A percentile compares a stretch with the other conserved stretches of the same genome.
Evolutionary conservation across 2,797 vertebrate genomes (phyloP).

Genomic region (Fratercula arctica): DNA sequence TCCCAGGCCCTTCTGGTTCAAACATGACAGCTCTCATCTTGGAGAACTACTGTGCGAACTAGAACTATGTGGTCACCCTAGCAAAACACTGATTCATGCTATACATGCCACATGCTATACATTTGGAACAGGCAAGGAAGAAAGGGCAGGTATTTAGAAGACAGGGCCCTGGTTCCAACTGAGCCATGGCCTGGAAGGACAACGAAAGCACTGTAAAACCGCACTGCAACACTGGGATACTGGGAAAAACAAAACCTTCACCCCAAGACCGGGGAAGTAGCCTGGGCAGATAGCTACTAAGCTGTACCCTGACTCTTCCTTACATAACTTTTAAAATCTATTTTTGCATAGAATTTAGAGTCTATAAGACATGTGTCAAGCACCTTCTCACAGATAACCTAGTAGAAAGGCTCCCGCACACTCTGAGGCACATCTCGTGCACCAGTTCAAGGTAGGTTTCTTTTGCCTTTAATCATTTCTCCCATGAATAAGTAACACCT

Average conservation of each 20-base stretch:
- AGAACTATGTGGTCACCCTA: not conserved
- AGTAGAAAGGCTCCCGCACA: not conserved
- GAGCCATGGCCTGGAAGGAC: not conserved
- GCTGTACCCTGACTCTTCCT: not conserved
- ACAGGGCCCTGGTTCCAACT: not conserved
- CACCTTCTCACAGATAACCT: not conserved
- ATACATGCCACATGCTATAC: not conserved
- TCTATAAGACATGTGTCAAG: not conserved
- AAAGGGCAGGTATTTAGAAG: not conserved
- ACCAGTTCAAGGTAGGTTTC: not conserved
- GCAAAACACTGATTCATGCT: not conserved
- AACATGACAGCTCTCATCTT: not conserved
- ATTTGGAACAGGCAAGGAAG: not conserved
- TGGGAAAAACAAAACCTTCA: not conserved
- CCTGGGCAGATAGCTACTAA: not conserved
- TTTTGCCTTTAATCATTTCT: not conserved
- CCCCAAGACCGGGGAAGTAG: not conserved
- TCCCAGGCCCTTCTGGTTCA: not conserved
- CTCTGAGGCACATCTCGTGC: not conserved
- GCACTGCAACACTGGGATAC: not conserved
- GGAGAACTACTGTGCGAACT: not conserved
- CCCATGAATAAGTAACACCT: constrained; percentile 24
- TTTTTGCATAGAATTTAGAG: not conserved
- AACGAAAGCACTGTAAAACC: not conserved
- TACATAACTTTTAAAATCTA: not conserved